Percentiles rank a stretch among this genome's conserved stretches.
These are phyloP conservation scores for Bovichtus variegatus DNA, from an alignment of 2,797 vertebrate genomes.

Conservation along the genomic window DNA sequence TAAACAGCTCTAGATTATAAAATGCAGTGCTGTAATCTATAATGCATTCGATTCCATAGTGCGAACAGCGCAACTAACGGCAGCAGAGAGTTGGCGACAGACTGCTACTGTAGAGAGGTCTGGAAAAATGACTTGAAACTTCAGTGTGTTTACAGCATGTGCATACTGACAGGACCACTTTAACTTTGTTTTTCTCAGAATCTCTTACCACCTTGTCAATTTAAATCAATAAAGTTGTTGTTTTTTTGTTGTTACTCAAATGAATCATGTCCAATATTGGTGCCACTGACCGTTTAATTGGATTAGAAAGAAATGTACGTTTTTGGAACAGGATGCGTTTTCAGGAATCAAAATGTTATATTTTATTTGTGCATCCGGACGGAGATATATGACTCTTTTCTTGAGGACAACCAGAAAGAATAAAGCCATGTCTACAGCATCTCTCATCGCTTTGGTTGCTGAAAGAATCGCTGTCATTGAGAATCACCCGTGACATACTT, in stretches of 20 bases:
- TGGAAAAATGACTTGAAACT: not conserved
- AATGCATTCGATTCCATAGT: constrained; percentile 25
- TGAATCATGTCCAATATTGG: not conserved
- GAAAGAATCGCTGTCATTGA: constrained; percentile 70
- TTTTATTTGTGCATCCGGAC: constrained; percentile 21
- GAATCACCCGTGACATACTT: constrained; percentile 78
- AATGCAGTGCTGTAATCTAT: constrained; percentile 33
- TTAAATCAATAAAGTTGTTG: constrained; percentile 4
- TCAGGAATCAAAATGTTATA: constrained; percentile 11
- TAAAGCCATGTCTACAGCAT: constrained; percentile 38
- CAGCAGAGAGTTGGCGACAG: constrained; percentile 17
- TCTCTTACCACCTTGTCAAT: not conserved
- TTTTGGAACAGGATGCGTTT: not conserved
- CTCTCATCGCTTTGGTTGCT: constrained; percentile 56
- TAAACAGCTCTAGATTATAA: constrained; percentile 24
- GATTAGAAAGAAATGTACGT: not conserved
- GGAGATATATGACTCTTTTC: constrained; percentile 16
- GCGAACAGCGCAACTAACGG: constrained; percentile 2
- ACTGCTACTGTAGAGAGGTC: not conserved
- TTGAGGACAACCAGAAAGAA: constrained; percentile 45
- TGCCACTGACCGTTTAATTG: constrained; percentile 5
- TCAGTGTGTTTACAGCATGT: not conserved
- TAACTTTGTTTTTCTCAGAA: constrained; percentile 1
- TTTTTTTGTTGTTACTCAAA: not conserved
- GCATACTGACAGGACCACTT: not conserved